Evolutionary conservation across 2,888 invertebrate genomes (phyloP).

Genomic region (Torymus texanus): DNA sequence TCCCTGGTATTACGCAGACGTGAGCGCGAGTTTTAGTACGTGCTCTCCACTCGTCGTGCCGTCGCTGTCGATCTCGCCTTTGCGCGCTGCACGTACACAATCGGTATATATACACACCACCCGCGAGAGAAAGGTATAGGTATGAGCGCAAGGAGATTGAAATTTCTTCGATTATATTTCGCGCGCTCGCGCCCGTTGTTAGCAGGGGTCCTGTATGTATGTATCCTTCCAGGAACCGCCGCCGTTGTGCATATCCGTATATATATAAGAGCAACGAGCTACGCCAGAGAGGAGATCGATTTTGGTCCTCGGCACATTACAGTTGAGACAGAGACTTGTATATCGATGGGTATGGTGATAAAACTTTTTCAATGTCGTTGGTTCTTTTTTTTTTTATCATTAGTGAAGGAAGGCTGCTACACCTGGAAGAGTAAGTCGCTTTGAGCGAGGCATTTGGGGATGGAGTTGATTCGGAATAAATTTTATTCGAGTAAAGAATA

Average conservation of each 20-base stretch:
- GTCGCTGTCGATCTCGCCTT: no score
- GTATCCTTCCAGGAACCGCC: slow-evolving; percentile 25
- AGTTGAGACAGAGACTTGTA: neutral
- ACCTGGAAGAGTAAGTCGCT: no score
- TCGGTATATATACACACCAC: neutral
- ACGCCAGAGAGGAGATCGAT: slow-evolving; percentile 8
- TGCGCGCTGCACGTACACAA: neutral
- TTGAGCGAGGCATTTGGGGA: no score
- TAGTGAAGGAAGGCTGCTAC: no score
- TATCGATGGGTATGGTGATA: slow-evolving; percentile 7
- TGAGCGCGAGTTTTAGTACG: slow-evolving; percentile 66
- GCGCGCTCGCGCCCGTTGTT: neutral
- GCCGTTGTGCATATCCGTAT: neutral
- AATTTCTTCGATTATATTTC: slow-evolving; percentile 27
- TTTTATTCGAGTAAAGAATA: no score
- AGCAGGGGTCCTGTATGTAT: neutral
- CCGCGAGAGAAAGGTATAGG: neutral
- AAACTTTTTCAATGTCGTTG: neutral
- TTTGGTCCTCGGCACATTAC: neutral
- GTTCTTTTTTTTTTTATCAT: neutral
- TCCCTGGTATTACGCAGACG: slow-evolving; percentile 74
- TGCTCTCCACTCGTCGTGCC: slow-evolving; percentile 52
- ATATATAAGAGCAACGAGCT: neutral
- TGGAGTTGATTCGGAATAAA: no score
- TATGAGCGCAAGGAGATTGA: neutral